Evolutionary conservation across 2,113 vertebrate species (phyloP).

Genomic region (Sylvia atricapilla): DNA sequence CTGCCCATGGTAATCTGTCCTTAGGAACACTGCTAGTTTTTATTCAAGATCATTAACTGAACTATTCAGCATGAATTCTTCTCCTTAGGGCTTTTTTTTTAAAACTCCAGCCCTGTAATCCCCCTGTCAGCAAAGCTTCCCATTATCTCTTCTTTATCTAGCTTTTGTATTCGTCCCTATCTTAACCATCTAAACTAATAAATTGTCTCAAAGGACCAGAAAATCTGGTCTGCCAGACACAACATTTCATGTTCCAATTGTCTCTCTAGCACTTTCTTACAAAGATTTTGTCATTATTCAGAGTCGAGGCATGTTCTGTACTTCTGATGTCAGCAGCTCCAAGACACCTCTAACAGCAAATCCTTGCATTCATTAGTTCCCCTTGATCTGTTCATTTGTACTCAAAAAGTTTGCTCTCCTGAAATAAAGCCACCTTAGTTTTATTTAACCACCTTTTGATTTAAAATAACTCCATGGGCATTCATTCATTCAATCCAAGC

Average conservation of each 20-base stretch:
- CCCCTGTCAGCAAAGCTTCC: conserved; percentile 13
- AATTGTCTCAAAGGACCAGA: background rate
- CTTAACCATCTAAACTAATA: background rate
- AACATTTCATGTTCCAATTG: background rate
- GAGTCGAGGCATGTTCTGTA: background rate
- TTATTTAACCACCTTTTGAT: background rate
- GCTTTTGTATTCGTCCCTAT: background rate
- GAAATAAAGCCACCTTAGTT: background rate
- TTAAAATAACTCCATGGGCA: background rate
- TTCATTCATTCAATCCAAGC: background rate
- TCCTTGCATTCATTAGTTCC: background rate
- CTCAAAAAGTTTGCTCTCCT: background rate
- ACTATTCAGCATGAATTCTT: background rate
- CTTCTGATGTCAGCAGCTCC: background rate
- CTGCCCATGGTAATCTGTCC: background rate
- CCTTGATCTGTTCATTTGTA: fast-evolving
- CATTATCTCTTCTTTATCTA: conserved; percentile 14
- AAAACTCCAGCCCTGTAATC: conserved; percentile 13
- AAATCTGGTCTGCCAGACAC: background rate
- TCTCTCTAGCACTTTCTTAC: background rate
- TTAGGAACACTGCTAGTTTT: background rate
- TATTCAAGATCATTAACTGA: background rate
- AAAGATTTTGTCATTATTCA: background rate
- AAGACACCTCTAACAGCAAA: background rate
- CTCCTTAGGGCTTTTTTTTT: background rate